Base-by-base conservation (phyloP, 2,797 vertebrate species). In the Acanthurus leucopareius region DNA sequence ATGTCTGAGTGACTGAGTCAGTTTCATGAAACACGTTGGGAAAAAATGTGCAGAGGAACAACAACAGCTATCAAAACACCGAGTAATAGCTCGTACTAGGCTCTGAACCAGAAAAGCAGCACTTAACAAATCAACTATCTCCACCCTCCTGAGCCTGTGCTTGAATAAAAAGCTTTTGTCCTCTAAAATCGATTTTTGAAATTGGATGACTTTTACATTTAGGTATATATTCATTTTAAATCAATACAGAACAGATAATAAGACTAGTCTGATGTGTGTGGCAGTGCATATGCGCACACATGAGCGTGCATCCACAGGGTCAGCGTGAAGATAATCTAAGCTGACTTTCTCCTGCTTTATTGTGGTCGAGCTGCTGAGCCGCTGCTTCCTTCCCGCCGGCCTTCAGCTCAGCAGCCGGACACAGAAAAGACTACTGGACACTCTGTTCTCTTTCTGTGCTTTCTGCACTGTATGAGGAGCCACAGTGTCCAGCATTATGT, bases 321-420 rank as follows among this genome's bases (percentile, higher is more conserved):
- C 67, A 64, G 69, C 1, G 1, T 85, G 87, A 91, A 77, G 71
- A 84, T 88, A 88, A 93, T 80, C 16, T 1, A 10, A 85, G 79
- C 51, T 67, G 92, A 92, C 86, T 81, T 15, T 82, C 67, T 82
- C 81, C 69, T 83, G 38, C 75, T 75, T 84, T 82, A 65, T 45
- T 58, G 75, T 25, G 60, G 69, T 22, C 59, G 10, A 77, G 72
- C 58, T 66, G 79, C 69, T 44, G 4, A 42, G 48, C 53, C 14
- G 2, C 52, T 16, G 54, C 74, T 84, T 76, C 73, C 63, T 83
- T 73, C 81, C 82, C 67, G 10, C 56, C 14, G 42, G 70, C 61
- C 73, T 47, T 79, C 7, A 6, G 73, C 79, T 86, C 80, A 53
- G 47, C 25, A 70, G 67, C 64, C 45, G 28, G 79, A 90, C 79